Percentiles rank a stretch among this genome's conserved stretches.
Evolutionary conservation across 2,888 invertebrate genomes (phyloP).

Genomic region (Bimastos eiseni): DNA sequence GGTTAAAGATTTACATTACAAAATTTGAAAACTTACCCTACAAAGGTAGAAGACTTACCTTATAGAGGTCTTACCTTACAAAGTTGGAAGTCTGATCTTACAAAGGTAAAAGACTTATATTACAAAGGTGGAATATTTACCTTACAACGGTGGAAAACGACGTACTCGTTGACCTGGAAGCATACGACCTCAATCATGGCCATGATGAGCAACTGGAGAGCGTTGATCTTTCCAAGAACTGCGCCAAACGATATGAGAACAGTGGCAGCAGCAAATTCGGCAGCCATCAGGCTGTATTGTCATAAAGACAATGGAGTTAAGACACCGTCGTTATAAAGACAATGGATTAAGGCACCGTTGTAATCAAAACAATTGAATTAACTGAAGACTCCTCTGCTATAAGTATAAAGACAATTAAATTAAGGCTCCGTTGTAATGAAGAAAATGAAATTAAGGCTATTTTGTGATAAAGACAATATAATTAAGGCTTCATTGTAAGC

Average conservation of each 20-base stretch:
- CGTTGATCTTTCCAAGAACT: slow-evolving; percentile 63
- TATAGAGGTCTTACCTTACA: too few relatives aligned
- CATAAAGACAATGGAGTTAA: neutral
- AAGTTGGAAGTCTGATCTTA: too few relatives aligned
- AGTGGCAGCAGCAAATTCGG: slow-evolving; percentile 58
- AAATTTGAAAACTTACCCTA: too few relatives aligned
- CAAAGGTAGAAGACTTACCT: too few relatives aligned
- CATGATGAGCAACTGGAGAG: slow-evolving; percentile 63
- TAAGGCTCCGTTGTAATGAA: too few relatives aligned
- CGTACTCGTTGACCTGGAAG: slow-evolving; percentile 61
- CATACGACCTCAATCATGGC: slow-evolving; percentile 62
- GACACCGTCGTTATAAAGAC: neutral
- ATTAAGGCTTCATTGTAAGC: neutral
- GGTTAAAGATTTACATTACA: too few relatives aligned
- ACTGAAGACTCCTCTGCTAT: too few relatives aligned
- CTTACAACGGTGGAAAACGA: slow-evolving; percentile 55
- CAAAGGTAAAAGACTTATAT: neutral
- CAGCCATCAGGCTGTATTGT: slow-evolving; percentile 38
- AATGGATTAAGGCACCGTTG: too few relatives aligned
- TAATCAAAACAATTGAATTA: neutral
- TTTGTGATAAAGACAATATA: too few relatives aligned
- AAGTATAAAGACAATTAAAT: too few relatives aligned
- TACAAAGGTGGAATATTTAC: slow-evolving; percentile 21
- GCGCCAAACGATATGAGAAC: slow-evolving; percentile 66
- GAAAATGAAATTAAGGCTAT: too few relatives aligned